Evolutionary conservation across 2,113 vertebrate genomes (phyloP).

Genomic region (Sceloporus tristichus): DNA sequence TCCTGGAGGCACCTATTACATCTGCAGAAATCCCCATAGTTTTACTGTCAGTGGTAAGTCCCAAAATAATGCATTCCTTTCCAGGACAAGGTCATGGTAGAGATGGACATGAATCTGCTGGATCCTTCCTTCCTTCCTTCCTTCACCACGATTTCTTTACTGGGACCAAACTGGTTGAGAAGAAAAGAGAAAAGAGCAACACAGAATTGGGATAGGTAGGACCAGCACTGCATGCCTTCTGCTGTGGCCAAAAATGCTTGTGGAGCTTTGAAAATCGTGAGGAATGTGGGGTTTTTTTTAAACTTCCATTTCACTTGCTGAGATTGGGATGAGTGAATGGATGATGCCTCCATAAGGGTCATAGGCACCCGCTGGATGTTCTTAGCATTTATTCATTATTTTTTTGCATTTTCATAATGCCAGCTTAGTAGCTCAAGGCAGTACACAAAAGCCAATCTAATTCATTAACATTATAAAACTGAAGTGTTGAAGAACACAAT

Average conservation of each 20-base stretch:
- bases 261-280: too few relatives aligned
- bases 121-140: background rate
- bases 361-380: background rate
- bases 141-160: background rate
- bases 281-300: too few relatives aligned
- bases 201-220: background rate
- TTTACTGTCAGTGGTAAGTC: background rate
- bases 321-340: background rate
- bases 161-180: background rate
- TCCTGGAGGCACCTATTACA: background rate
- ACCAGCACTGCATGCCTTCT: too few relatives aligned
- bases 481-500: background rate
- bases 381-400: background rate
- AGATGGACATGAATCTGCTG: background rate
- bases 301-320: background rate
- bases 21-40: background rate
- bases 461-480: slow-evolving; percentile 30
- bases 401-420: slow-evolving; percentile 4
- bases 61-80: background rate
- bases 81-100: background rate
- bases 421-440: background rate
- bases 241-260: too few relatives aligned
- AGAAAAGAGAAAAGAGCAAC: background rate
- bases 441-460: slow-evolving; percentile 22
- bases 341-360: background rate